Base-by-base conservation (phyloP, 2,797 vertebrate genomes). In the Orestias chungarensis region DNA sequence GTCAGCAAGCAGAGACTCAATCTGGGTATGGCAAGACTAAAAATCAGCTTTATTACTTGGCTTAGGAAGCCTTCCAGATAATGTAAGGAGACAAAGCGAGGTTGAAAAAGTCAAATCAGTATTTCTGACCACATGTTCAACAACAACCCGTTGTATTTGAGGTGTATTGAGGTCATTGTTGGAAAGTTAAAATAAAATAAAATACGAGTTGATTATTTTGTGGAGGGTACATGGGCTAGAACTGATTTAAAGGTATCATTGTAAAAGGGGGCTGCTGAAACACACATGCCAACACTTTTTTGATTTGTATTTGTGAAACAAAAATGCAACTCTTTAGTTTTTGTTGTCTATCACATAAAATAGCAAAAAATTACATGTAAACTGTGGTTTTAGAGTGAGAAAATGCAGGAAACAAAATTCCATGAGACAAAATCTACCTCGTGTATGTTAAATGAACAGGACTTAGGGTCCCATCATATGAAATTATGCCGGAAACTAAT, bases 401-500 rank as follows among this genome's bases (percentile, higher is more conserved):
- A 11, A 59, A 59, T 23, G 31, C 11, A 9, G 5, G 23, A 59
- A 59, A 31, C 7, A 31, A 3, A 38, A 38, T 20, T 46, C 20
- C 31, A 20, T 59, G 29, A 33, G 31, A 59, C 55, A 59, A 7
- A 20, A 4, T 3, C 0, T 59, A 9, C 35, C 29, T 9, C 29
- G 2, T 35, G 31, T 57, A 10, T 3, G 10, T 46, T 5, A 46
- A 17, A 46, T 46, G 3, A 33, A 15, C 4, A 33, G 50, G 74
- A 82, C 81, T 82, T 50, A 82, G 79, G 14, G 50, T 52, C 15
- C 66, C 14, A 1, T 14, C 10, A 49, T 70, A 77, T 59, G 54
- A 69, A 80, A 82, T 85, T 64, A 84, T 76, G 76, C 76, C 57
- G 70, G 82, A 59, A 74, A 68, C 47, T 82, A 89, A 81, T 84